Conservation (phyloP, 2,113 vertebrate genomes). For the Nannospalax galili region DNA sequence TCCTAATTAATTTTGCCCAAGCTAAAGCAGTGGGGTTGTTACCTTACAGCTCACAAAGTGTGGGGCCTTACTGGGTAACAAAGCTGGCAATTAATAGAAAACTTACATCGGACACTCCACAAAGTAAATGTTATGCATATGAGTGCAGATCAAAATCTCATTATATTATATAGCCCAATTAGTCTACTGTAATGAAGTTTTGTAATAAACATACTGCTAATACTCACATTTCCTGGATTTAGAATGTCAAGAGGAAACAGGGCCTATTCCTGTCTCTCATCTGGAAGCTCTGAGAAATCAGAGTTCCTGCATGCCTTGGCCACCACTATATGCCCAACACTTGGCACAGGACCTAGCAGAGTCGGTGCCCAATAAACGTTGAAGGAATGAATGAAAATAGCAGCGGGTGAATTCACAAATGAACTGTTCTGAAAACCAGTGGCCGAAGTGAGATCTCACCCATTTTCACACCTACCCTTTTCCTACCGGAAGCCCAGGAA, state of each 20-base stretch:
- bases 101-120: slow-evolving; percentile 59
- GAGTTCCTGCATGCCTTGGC: not conserved
- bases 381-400: slow-evolving; percentile 64
- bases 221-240: slow-evolving; percentile 60
- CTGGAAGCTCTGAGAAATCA: slow-evolving; percentile 33
- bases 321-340: slow-evolving; percentile 37
- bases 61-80: slow-evolving; percentile 11
- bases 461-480: slow-evolving; percentile 50
- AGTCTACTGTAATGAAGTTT: slow-evolving; percentile 45
- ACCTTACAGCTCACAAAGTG: slow-evolving; percentile 27
- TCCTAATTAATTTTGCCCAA: slow-evolving; percentile 55
- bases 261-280: slow-evolving; percentile 20
- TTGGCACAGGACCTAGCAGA: slow-evolving; percentile 51
- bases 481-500: not conserved
- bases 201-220: slow-evolving; percentile 38
- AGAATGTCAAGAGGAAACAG: slow-evolving; percentile 48
- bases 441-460: slow-evolving; percentile 25
- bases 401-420: slow-evolving; percentile 48
- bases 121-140: slow-evolving; percentile 64
- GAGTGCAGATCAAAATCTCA: slow-evolving; percentile 66
- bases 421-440: slow-evolving; percentile 42
- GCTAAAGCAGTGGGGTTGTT: slow-evolving; percentile 17
- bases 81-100: slow-evolving; percentile 65
- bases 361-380: not conserved
- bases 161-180: slow-evolving; percentile 46